Percentiles rank a stretch among this genome's conserved stretches.
These are phyloP conservation scores for Mythimna vitellina DNA, from an alignment of 2,888 invertebrate species.

Conservation along the genomic window DNA sequence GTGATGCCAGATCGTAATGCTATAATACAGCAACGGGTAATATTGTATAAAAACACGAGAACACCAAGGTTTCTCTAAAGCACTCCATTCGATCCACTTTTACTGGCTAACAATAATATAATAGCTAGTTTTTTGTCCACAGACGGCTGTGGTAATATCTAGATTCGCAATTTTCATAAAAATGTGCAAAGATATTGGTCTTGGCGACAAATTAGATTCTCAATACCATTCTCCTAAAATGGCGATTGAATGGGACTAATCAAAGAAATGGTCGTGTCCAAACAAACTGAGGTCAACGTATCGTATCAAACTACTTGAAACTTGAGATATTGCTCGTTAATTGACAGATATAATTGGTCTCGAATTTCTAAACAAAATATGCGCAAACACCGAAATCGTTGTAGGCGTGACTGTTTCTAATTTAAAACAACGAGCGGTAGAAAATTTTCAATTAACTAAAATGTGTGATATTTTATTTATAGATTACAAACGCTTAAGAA, in stretches of 20 bases:
- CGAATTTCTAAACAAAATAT: constrained; percentile 61
- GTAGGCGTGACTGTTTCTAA: constrained; percentile 50
- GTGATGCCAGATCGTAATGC: constrained; percentile 56
- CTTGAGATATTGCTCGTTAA: constrained; percentile 53
- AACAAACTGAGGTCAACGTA: constrained; percentile 55
- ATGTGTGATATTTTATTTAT: constrained; percentile 27
- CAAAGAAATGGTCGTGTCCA: constrained; percentile 33
- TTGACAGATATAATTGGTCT: constrained; percentile 62
- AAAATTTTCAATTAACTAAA: constrained; percentile 31
- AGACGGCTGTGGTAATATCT: constrained; percentile 63
- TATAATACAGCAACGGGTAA: constrained; percentile 59
- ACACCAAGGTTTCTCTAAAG: constrained; percentile 72
- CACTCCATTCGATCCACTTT: constrained; percentile 74
- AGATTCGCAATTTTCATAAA: constrained; percentile 62
- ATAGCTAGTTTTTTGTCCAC: constrained; percentile 69
- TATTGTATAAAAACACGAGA: constrained; percentile 65
- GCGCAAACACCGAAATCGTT: constrained; percentile 44
- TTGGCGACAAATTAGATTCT: constrained; percentile 48
- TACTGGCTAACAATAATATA: constrained; percentile 70
- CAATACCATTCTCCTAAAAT: constrained; percentile 38
- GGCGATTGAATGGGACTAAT: constrained; percentile 52
- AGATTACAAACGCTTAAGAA: constrained; percentile 19
- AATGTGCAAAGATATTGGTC: constrained; percentile 52
- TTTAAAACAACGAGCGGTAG: constrained; percentile 34
- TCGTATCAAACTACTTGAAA: constrained; percentile 53